Base-by-base conservation (phyloP, 1,140 invertebrate species). In the Drosophila baimaii region DNA sequence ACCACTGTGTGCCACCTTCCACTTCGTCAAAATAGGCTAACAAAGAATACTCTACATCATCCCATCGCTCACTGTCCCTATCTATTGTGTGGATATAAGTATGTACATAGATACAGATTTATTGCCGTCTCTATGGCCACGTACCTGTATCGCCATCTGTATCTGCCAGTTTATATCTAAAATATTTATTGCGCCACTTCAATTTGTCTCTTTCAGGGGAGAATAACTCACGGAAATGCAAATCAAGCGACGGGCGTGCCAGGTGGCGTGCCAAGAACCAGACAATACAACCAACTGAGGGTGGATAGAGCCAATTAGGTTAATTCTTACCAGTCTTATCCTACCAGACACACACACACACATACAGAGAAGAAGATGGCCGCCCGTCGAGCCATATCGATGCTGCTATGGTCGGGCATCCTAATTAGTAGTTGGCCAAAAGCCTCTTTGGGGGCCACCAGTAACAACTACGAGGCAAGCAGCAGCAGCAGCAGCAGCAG, bases 381-480 rank as follows among this genome's bases (percentile, higher is more conserved):
- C 82, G 81, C 81, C 89, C 89, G 59, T 54, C 84, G 61, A 81
- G 97, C 27, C 51, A 12, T 49, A 21, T 46, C 43, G 29, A 51
- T 43, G 61, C 49, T 27, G 13, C 46, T 65, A 33, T 41, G 65
- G 46, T 52, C 65, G 46, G 65, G 44, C 46, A 52, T 51, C n/a
- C 61, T 69, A 69, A 69, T 69, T 66, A 69, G 65, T 17, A 46
- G 33, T 23, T 61, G 56, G 63, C 55, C 56, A 8, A 61, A 35
- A 62, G 61, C 46, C 61, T 43, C 61, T 27, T 43, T 65, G 27
- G 65, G 19, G 17, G 59, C 59, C 44, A 65, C 65, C 46, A 27
- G 58, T 46, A 49, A 15, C n/a, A 58, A 31, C 29, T 29, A 25
- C 23, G 25, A 41, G 37, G 54, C 33, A 10, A 12, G 17, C 25